phyloP scores from a whole-genome alignment of 2,797 vertebrate genomes.

The Acropternis orthonyx region DNA sequence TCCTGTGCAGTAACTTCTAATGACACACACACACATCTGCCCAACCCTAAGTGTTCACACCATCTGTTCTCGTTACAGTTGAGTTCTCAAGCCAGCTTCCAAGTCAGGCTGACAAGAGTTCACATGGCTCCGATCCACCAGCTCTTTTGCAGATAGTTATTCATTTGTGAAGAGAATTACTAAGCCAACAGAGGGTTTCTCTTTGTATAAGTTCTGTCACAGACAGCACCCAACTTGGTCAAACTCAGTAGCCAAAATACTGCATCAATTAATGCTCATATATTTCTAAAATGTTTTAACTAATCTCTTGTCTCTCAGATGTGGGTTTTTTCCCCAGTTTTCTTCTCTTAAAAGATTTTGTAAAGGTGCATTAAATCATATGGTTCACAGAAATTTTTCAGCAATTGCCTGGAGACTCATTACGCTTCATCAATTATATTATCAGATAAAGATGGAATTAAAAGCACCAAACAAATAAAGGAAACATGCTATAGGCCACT shows the following conservation, averaged over 20 bases:
- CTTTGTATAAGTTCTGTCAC: not conserved
- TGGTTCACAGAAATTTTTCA: not conserved
- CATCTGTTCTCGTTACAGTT: slow-evolving; percentile 47
- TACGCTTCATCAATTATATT: not conserved
- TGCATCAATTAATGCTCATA: not conserved
- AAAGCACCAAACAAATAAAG: not conserved
- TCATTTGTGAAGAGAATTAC: slow-evolving; percentile 34
- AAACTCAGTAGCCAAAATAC: slow-evolving; percentile 17
- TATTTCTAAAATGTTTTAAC: slow-evolving; percentile 11
- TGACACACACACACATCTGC: not conserved
- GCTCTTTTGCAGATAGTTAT: slow-evolving; percentile 37
- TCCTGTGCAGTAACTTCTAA: slow-evolving; percentile 11
- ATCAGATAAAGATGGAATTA: not conserved
- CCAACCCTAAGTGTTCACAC: slow-evolving; percentile 37
- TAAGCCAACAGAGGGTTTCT: slow-evolving; percentile 8
- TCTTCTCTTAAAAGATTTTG: not conserved
- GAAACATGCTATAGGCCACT: not conserved
- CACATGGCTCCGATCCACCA: slow-evolving; percentile 49
- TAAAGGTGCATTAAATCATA: not conserved
- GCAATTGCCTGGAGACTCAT: slow-evolving; percentile 12
- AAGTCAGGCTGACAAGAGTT: slow-evolving; percentile 40
- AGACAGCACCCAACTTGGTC: not conserved
- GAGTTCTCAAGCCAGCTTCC: slow-evolving; percentile 43
- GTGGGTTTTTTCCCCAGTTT: not conserved
- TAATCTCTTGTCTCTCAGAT: not conserved